These are phyloP conservation scores for Rhinichthys klamathensis DNA, from an alignment of 2,113 vertebrate genomes.

Conservation along the genomic window DNA sequence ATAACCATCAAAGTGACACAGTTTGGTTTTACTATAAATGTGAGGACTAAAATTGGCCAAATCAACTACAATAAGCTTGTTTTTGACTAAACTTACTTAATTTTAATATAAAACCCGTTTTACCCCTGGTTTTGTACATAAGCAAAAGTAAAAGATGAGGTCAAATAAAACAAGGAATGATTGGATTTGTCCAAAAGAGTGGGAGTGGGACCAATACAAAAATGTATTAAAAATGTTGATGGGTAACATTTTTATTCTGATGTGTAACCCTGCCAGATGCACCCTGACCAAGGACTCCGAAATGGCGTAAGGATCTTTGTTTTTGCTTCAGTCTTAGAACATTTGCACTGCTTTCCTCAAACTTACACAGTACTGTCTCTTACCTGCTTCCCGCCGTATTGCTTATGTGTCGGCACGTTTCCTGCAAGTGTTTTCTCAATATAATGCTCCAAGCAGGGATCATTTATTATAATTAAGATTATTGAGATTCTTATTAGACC, in stretches of 20 bases:
- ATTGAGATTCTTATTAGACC: too few relatives aligned
- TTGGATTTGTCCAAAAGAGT: not conserved
- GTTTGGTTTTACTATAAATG: not conserved
- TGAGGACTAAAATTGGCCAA: not conserved
- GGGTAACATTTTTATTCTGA: slow-evolving; percentile 78
- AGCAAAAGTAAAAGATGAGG: not conserved
- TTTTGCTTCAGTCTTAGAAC: slow-evolving; percentile 58
- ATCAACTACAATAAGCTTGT: not conserved
- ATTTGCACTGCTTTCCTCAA: slow-evolving; percentile 30
- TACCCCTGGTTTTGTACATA: not conserved
- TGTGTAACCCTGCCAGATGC: slow-evolving; percentile 82
- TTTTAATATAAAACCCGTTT: not conserved
- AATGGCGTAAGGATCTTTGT: slow-evolving; percentile 81
- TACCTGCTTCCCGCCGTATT: not conserved
- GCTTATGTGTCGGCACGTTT: not conserved
- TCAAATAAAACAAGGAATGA: not conserved
- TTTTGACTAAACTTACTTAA: not conserved
- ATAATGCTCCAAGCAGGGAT: not conserved
- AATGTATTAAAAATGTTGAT: slow-evolving; percentile 69
- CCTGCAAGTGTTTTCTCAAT: not conserved
- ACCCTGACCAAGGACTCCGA: slow-evolving; percentile 78
- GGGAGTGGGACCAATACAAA: slow-evolving; percentile 62
- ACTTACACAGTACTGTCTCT: not conserved
- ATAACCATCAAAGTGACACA: not conserved
- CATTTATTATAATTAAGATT: not conserved